Evolutionary conservation across 2,888 invertebrate genomes (phyloP).

Genomic region (Malacosoma neustria): DNA sequence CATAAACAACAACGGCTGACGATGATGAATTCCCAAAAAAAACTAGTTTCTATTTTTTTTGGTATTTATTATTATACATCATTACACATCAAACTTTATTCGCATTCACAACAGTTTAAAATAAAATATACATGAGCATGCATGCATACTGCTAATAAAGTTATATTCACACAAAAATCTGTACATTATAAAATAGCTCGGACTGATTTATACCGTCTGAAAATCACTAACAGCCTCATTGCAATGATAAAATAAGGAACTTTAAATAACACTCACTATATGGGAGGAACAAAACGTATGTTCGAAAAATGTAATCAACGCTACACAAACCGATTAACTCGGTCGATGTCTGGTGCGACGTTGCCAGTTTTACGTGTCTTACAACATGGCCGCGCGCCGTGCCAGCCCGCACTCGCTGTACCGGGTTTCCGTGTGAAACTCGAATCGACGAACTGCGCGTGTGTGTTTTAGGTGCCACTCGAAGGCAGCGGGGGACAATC

Average conservation of each 20-base stretch:
- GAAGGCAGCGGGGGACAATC: slow-evolving; percentile 19
- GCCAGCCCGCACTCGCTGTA: slow-evolving; percentile 36
- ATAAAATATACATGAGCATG: slow-evolving; percentile 1
- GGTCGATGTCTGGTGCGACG: slow-evolving; percentile 73
- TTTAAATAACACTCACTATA: too few relatives aligned
- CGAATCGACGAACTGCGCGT: slow-evolving; percentile 52
- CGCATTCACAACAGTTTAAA: too few relatives aligned
- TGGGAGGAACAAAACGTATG: too few relatives aligned
- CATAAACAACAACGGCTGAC: too few relatives aligned
- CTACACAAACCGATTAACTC: slow-evolving; percentile 58
- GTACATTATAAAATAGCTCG: slow-evolving; percentile 1
- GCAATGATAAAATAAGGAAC: too few relatives aligned
- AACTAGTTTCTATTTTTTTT: too few relatives aligned
- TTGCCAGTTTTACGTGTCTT: slow-evolving; percentile 67
- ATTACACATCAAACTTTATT: too few relatives aligned
- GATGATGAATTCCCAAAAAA: too few relatives aligned
- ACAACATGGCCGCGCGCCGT: slow-evolving; percentile 66
- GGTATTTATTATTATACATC: too few relatives aligned
- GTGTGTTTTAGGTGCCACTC: slow-evolving; percentile 50
- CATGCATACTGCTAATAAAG: not conserved
- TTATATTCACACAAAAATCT: not conserved
- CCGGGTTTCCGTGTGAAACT: slow-evolving; percentile 74
- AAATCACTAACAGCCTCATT: too few relatives aligned
- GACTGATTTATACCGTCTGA: too few relatives aligned
- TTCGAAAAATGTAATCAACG: slow-evolving; percentile 38